Conservation (phyloP, 1,140 invertebrate species). For the Anastatus disparis region DNA sequence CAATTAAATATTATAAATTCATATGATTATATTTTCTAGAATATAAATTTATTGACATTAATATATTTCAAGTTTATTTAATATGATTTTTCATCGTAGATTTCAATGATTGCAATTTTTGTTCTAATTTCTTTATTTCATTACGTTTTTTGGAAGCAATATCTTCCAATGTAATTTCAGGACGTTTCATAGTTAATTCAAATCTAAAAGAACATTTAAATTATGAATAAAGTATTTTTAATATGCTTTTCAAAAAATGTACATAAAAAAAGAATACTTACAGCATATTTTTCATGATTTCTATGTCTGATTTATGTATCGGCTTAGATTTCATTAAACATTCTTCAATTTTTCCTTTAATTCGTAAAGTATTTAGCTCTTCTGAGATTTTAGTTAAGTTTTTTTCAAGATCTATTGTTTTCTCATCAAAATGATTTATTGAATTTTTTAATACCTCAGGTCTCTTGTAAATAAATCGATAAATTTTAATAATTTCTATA, state of each 20-base stretch:
- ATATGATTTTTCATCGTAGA: not conserved
- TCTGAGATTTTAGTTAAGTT: not conserved
- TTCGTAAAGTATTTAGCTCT: not conserved
- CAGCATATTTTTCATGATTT: constrained; percentile 18
- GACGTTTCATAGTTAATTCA: constrained; percentile 23
- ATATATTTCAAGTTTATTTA: no score
- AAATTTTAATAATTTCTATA: not conserved
- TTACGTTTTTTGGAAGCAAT: not conserved
- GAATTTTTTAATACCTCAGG: not conserved
- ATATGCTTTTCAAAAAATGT: not conserved
- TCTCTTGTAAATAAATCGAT: constrained; percentile 18
- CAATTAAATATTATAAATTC: no score
- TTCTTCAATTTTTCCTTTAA: not conserved
- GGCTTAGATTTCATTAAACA: not conserved
- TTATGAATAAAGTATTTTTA: not conserved
- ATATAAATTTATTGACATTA: no score
- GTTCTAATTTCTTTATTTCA: constrained; percentile 23
- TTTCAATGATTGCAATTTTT: not conserved
- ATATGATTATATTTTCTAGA: no score
- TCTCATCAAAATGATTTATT: constrained; percentile 3
- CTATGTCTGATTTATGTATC: not conserved
- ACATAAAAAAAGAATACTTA: constrained; percentile 12
- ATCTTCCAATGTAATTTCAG: constrained; percentile 26
- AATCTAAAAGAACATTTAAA: constrained; percentile 8
- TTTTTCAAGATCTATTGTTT: not conserved